phyloP scores from a whole-genome alignment of 1,140 invertebrate genomes.

The Drosophila arawakana region DNA sequence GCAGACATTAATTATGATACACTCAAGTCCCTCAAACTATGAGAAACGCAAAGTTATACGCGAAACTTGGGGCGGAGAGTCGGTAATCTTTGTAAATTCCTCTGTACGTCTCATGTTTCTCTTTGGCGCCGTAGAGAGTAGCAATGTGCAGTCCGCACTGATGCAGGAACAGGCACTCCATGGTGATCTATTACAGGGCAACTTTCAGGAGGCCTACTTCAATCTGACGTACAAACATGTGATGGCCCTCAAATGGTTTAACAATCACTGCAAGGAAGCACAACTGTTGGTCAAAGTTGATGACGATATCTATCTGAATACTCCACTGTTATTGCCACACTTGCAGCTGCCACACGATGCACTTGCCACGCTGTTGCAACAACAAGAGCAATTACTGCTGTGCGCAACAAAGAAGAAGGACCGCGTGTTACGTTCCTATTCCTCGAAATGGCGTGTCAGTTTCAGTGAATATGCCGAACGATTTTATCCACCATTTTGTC shows the following conservation, averaged over 20 bases:
- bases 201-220: conserved; percentile 91
- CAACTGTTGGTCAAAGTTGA: conserved; percentile 91
- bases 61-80: conserved; percentile 87
- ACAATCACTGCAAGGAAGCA: conserved; percentile 88
- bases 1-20: conserved; percentile 87
- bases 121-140: conserved; percentile 86
- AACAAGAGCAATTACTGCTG: conserved; percentile 85
- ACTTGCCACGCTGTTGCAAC: conserved; percentile 9
- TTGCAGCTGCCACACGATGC: conserved; percentile 68
- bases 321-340: conserved; percentile 87
- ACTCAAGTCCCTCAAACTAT: conserved; percentile 88
- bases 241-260: conserved; percentile 92
- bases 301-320: conserved; percentile 92
- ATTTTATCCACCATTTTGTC: conserved; percentile 89
- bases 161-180: conserved; percentile 87
- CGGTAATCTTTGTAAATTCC: conserved; percentile 30
- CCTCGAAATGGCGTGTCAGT: conserved; percentile 91
- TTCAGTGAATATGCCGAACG: conserved; percentile 87
- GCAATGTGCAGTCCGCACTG: conserved; percentile 84
- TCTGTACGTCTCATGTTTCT: conserved; percentile 88
- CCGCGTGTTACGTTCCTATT: conserved; percentile 86
- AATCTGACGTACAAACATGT: conserved; percentile 95
- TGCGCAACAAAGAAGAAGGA: conserved; percentile 85
- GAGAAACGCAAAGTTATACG: conserved; percentile 87
- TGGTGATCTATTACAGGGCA: conserved; percentile 91